Conservation (phyloP, 2,888 invertebrate species). For the Ceriagrion tenellum region DNA sequence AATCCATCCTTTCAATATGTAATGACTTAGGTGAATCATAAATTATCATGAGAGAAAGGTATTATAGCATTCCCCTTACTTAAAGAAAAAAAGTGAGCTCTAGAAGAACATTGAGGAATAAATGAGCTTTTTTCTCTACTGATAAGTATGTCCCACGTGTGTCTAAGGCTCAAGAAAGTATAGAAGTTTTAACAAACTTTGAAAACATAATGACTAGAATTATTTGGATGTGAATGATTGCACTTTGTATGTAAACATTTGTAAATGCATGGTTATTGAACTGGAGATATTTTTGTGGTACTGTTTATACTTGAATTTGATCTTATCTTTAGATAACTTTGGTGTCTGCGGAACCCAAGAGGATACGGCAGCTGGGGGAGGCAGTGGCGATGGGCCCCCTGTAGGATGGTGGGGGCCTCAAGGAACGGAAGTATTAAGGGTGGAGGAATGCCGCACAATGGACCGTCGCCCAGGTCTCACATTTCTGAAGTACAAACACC, state of each 20-base stretch:
- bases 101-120: too few relatives aligned
- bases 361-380: slow-evolving; percentile 84
- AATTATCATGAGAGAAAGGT: too few relatives aligned
- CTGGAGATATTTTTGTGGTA: not conserved
- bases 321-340: slow-evolving; percentile 82
- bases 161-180: too few relatives aligned
- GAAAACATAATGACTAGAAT: too few relatives aligned
- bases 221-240: too few relatives aligned
- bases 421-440: slow-evolving; percentile 84
- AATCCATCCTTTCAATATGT: too few relatives aligned
- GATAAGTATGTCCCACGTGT: too few relatives aligned
- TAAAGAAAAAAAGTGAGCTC: too few relatives aligned
- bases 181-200: too few relatives aligned
- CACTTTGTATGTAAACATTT: not conserved
- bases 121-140: too few relatives aligned
- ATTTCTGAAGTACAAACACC: slow-evolving; percentile 92
- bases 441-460: slow-evolving; percentile 88
- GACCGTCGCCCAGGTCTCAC: slow-evolving; percentile 93
- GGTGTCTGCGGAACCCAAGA: slow-evolving; percentile 90
- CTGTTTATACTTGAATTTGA: not conserved
- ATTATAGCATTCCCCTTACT: too few relatives aligned
- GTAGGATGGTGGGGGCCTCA: slow-evolving; percentile 95
- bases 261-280: not conserved
- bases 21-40: too few relatives aligned
- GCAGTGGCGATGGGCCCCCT: slow-evolving; percentile 79